These are phyloP conservation scores for Drosophila fulvimacula DNA, from an alignment of 2,888 invertebrate genomes.

Conservation along the genomic window DNA sequence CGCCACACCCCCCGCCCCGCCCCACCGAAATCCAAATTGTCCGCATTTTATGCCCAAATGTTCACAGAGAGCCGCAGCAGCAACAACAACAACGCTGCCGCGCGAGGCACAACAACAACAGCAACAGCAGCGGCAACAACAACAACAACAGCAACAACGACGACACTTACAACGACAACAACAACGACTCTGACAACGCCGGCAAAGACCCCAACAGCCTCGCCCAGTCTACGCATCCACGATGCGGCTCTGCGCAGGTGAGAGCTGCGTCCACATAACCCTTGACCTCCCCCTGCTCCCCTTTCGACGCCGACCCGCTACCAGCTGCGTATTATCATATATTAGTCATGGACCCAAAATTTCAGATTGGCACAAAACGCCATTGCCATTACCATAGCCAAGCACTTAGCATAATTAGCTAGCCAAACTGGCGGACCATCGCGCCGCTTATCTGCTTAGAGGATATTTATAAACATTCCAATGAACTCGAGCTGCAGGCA, in stretches of 20 bases:
- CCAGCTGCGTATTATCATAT: slow-evolving; percentile 2
- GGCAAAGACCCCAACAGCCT: slow-evolving; percentile 46
- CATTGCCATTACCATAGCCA: not conserved
- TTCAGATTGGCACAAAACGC: not conserved
- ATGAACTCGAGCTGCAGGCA: not conserved
- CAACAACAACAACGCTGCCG: slow-evolving; percentile 58
- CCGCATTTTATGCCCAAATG: not conserved
- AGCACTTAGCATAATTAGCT: slow-evolving; percentile 15
- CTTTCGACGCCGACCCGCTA: not conserved
- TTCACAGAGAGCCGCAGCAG: slow-evolving; percentile 41
- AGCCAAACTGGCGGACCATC: not conserved
- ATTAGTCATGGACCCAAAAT: slow-evolving; percentile 12
- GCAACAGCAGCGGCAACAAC: slow-evolving; percentile 28
- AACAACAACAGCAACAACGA: slow-evolving; percentile 28
- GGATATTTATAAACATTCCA: not conserved
- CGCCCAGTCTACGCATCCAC: slow-evolving; percentile 63
- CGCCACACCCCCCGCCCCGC: not conserved
- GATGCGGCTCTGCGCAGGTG: slow-evolving; percentile 69
- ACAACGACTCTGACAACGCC: slow-evolving; percentile 52
- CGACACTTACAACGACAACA: slow-evolving; percentile 29
- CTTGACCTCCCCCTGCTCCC: not conserved
- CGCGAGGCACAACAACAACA: slow-evolving; percentile 28
- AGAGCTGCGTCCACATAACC: slow-evolving; percentile 19
- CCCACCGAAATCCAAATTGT: not conserved
- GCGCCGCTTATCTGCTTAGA: not conserved